Conservation (phyloP, 2,113 vertebrate genomes). For the Azemiops feae region DNA sequence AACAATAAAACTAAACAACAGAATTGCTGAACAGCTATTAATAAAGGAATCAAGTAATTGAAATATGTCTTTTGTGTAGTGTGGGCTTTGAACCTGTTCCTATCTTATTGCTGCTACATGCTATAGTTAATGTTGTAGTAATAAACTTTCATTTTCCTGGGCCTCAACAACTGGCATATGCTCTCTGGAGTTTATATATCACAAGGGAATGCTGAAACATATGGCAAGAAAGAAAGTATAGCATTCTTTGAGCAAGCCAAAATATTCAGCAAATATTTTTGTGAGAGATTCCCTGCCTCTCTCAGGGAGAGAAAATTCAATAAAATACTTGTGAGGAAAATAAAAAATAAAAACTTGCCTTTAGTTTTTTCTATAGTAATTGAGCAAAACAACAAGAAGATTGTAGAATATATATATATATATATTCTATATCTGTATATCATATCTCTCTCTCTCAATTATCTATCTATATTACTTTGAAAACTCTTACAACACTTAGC, state of each 20-base stretch:
- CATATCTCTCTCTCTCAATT: too few relatives aligned
- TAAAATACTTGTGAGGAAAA: neutral
- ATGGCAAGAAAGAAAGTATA: neutral
- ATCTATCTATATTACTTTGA: too few relatives aligned
- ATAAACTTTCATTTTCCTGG: conserved; percentile 1
- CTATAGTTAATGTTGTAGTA: neutral
- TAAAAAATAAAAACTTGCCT: neutral
- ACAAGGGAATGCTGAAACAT: neutral
- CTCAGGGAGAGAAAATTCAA: fast-evolving
- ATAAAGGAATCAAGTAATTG: neutral
- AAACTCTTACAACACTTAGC: neutral
- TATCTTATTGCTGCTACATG: neutral
- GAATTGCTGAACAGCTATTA: neutral
- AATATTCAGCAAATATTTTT: conserved; percentile 9
- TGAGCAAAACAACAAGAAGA: neutral
- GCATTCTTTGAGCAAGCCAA: neutral
- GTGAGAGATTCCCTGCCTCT: neutral
- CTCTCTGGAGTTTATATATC: neutral
- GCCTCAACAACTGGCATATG: neutral
- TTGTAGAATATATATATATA: neutral
- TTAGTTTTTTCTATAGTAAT: conserved; percentile 27
- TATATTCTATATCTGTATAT: too few relatives aligned
- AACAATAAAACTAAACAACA: neutral
- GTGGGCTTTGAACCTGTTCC: conserved; percentile 1
- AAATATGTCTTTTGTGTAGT: neutral